Evolutionary conservation across 1,140 invertebrate species (phyloP).

Genomic region (Cardiocondyla obscurior): DNA sequence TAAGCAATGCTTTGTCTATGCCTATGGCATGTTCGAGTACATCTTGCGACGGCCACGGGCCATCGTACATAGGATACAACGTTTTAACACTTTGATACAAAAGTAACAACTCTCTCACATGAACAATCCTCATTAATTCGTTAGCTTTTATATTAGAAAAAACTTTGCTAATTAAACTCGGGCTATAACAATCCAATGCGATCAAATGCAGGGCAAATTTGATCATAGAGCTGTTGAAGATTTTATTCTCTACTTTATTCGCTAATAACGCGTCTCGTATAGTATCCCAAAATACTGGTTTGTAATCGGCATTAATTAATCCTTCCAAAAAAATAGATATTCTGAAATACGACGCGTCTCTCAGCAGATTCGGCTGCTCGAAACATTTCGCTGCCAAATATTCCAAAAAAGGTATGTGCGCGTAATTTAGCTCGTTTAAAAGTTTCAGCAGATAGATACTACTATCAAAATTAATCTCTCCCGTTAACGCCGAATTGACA

Average conservation of each 20-base stretch:
- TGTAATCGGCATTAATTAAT: constrained; percentile 85
- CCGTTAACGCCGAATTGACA: constrained; percentile 67
- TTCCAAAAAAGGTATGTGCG: constrained; percentile 84
- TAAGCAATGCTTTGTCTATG: not conserved
- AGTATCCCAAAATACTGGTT: constrained; percentile 84
- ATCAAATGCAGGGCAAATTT: constrained; percentile 84
- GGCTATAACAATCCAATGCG: constrained; percentile 84
- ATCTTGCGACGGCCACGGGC: constrained; percentile 76
- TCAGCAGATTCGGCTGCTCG: constrained; percentile 76
- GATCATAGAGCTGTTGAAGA: constrained; percentile 80
- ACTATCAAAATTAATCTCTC: constrained; percentile 8
- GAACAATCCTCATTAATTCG: constrained; percentile 70
- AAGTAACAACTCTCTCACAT: constrained; percentile 69
- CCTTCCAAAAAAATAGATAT: constrained; percentile 82
- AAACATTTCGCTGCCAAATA: constrained; percentile 83
- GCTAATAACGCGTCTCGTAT: constrained; percentile 80
- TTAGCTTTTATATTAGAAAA: constrained; percentile 73
- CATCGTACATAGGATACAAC: constrained; percentile 83
- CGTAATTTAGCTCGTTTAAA: constrained; percentile 84
- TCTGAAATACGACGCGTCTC: constrained; percentile 59
- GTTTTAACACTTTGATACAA: constrained; percentile 85
- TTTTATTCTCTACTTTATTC: constrained; percentile 72
- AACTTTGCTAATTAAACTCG: constrained; percentile 82
- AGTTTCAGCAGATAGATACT: constrained; percentile 81
- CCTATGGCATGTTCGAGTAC: not conserved